Evolutionary conservation across 2,888 invertebrate species (phyloP).

Genomic region (Epinotia nisella): DNA sequence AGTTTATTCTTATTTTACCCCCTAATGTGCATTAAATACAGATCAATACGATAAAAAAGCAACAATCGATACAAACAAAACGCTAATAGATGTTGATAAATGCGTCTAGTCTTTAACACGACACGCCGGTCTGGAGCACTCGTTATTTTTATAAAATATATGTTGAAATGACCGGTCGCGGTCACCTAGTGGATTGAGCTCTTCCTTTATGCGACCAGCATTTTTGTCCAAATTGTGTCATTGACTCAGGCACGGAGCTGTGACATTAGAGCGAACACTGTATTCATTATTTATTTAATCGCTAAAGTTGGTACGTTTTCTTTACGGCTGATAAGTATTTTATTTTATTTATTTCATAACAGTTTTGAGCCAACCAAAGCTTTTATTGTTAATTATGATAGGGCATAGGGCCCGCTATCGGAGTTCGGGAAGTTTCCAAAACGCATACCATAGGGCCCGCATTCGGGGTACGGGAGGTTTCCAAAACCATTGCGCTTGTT

Average conservation of each 20-base stretch:
- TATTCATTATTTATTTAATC: constrained; percentile 27
- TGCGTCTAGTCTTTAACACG: constrained; percentile 24
- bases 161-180: constrained; percentile 43
- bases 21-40: neutral
- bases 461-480: too few species aligned
- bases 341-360: too few species aligned
- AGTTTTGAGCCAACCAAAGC: too few species aligned
- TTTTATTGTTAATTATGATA: too few species aligned
- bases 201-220: constrained; percentile 39
- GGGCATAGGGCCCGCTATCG: too few species aligned
- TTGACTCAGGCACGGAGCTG: constrained; percentile 35
- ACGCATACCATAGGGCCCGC: too few species aligned
- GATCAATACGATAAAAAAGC: neutral
- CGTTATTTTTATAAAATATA: constrained; percentile 35
- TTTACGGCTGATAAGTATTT: neutral
- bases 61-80: constrained; percentile 4
- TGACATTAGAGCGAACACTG: constrained; percentile 34
- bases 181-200: constrained; percentile 40
- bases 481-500: too few species aligned
- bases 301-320: constrained; percentile 4
- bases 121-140: constrained; percentile 25
- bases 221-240: constrained; percentile 29
- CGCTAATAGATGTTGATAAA: constrained; percentile 16
- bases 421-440: too few species aligned
- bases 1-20: neutral